phyloP scores from a whole-genome alignment of 2,797 vertebrate species.

The Dendrocincla tyrannina region DNA sequence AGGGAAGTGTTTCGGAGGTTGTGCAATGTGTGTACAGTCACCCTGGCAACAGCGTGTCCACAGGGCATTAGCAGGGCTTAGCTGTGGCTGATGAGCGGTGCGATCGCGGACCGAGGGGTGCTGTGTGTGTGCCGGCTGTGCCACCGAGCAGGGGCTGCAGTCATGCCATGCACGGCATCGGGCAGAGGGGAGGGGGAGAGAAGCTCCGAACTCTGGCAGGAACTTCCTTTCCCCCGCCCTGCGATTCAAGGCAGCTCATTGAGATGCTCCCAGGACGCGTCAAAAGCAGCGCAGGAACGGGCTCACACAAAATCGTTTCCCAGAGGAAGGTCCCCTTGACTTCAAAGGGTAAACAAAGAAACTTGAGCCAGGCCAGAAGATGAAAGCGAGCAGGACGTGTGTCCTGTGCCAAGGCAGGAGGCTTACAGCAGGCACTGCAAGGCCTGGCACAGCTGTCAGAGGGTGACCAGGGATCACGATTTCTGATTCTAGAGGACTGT shows the following conservation, averaged over 20 bases:
- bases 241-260: not conserved
- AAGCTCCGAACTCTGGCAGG: not conserved
- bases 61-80: not conserved
- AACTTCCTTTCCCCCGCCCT: not conserved
- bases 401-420: not conserved
- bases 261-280: not conserved
- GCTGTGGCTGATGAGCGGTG: not conserved
- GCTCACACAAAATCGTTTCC: not conserved
- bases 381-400: not conserved
- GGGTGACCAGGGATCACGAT: fast-evolving
- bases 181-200: not conserved
- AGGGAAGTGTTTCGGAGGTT: constrained; percentile 52
- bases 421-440: not conserved
- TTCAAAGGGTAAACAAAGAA: not conserved
- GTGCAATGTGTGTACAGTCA: constrained; percentile 53
- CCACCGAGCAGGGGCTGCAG: not conserved
- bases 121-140: not conserved
- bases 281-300: not conserved
- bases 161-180: fast-evolving
- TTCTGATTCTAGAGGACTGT: not conserved
- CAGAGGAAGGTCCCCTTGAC: not conserved
- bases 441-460: not conserved
- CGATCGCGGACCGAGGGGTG: not conserved
- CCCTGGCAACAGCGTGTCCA: constrained; percentile 29
- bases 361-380: not conserved